Percentiles rank a stretch among this genome's conserved stretches.
Evolutionary conservation across 1,140 invertebrate species (phyloP).

Genomic region (Aphis gossypii): DNA sequence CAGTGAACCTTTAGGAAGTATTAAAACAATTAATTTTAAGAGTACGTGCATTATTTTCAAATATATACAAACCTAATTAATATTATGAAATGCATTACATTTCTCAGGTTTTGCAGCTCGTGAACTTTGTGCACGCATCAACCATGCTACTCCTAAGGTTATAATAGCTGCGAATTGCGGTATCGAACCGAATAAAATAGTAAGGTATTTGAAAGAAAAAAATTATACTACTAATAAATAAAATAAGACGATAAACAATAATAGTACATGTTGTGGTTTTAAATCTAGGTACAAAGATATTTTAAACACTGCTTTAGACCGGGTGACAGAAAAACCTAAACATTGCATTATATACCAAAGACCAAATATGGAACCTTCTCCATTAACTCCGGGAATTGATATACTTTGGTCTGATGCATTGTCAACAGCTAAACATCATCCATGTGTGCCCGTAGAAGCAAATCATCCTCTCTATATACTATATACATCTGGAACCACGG

Average conservation of each 20-base stretch:
- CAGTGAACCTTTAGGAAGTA: background rate
- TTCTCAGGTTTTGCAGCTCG: slow-evolving; percentile 76
- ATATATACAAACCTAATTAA: background rate
- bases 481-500: slow-evolving; percentile 92
- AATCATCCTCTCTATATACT: slow-evolving; percentile 91
- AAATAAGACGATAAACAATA: background rate
- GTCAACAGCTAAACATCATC: slow-evolving; percentile 70
- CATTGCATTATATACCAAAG: slow-evolving; percentile 84
- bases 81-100: background rate
- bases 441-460: slow-evolving; percentile 85
- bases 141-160: slow-evolving; percentile 86
- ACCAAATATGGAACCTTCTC: slow-evolving; percentile 71
- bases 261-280: background rate
- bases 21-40: background rate
- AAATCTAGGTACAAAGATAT: slow-evolving; percentile 81
- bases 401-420: slow-evolving; percentile 80
- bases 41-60: background rate
- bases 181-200: slow-evolving; percentile 83
- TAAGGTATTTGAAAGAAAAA: slow-evolving; percentile 69
- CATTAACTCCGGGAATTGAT: slow-evolving; percentile 72
- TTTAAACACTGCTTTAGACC: slow-evolving; percentile 81
- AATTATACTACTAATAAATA: background rate
- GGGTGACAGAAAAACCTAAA: slow-evolving; percentile 74
- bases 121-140: slow-evolving; percentile 83
- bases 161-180: slow-evolving; percentile 90